A percentile compares a stretch with the other conserved stretches of the same genome.
Evolutionary conservation across 2,113 vertebrate species (phyloP).

Genomic region (Glaucomys volans): DNA sequence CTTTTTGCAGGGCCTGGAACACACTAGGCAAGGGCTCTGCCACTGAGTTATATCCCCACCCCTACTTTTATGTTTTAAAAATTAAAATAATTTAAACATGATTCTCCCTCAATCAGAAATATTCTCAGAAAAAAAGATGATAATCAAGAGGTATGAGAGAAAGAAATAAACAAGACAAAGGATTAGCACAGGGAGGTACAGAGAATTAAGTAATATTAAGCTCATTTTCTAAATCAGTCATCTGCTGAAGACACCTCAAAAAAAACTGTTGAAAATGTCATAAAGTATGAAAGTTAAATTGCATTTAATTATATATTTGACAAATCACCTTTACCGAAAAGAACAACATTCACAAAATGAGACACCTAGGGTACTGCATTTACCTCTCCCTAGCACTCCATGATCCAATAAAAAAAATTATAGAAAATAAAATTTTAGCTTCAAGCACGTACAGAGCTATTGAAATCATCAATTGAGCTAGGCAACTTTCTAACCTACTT

Average conservation of each 20-base stretch:
- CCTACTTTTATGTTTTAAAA: neutral
- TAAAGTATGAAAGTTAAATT: constrained; percentile 28
- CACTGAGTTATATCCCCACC: neutral
- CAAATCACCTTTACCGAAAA: constrained; percentile 22
- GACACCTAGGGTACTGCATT: neutral
- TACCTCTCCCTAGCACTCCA: neutral
- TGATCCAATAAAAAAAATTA: neutral
- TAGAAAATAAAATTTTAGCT: neutral
- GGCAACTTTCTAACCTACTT: neutral
- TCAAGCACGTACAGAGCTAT: neutral
- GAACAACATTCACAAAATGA: constrained; percentile 35
- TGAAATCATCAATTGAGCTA: neutral
- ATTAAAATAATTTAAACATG: neutral
- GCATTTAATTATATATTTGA: constrained; percentile 41
- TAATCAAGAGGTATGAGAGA: neutral
- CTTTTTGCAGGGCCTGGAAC: too few species aligned
- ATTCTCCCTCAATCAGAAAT: neutral
- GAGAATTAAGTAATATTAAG: neutral
- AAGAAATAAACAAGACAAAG: neutral
- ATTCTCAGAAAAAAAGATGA: neutral
- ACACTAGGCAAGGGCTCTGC: too few species aligned
- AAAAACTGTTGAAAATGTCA: neutral
- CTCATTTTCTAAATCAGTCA: neutral
- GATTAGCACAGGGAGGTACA: neutral
- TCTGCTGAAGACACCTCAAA: neutral